Evolutionary conservation across 2,797 vertebrate genomes (phyloP).

Genomic region (Menidia menidia): DNA sequence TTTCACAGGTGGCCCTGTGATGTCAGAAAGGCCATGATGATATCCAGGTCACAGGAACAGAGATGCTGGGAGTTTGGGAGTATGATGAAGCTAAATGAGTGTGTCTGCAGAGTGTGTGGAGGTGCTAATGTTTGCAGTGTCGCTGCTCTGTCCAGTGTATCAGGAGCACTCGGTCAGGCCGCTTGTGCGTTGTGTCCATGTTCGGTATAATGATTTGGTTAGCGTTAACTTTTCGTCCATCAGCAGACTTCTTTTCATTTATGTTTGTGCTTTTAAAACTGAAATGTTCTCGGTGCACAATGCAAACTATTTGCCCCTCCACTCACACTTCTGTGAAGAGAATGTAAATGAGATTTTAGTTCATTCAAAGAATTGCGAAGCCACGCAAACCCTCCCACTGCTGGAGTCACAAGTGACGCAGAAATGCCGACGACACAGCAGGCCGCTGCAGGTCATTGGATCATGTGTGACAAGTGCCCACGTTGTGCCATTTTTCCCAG

Average conservation of each 20-base stretch:
- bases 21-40: neutral
- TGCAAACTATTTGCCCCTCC: neutral
- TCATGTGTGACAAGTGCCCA: conserved; percentile 46
- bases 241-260: conserved; percentile 5
- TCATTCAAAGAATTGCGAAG: conserved; percentile 72
- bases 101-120: neutral
- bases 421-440: conserved; percentile 41
- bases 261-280: conserved; percentile 30
- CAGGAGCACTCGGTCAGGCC: too few relatives aligned
- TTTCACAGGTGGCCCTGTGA: neutral
- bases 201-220: neutral
- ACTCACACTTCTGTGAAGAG: conserved; percentile 7
- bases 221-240: conserved; percentile 23
- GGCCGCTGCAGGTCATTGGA: conserved; percentile 60
- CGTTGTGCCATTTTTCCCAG: conserved; percentile 51
- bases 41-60: neutral
- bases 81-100: neutral
- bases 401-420: conserved; percentile 65
- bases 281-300: conserved; percentile 30
- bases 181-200: neutral
- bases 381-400: conserved; percentile 67
- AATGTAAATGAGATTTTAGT: conserved; percentile 60
- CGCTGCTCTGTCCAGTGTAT: too few relatives aligned
- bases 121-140: conserved; percentile 11
- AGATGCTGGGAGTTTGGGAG: neutral